Conservation (phyloP, 1,140 invertebrate genomes). For the Brachionus plicatilis region DNA sequence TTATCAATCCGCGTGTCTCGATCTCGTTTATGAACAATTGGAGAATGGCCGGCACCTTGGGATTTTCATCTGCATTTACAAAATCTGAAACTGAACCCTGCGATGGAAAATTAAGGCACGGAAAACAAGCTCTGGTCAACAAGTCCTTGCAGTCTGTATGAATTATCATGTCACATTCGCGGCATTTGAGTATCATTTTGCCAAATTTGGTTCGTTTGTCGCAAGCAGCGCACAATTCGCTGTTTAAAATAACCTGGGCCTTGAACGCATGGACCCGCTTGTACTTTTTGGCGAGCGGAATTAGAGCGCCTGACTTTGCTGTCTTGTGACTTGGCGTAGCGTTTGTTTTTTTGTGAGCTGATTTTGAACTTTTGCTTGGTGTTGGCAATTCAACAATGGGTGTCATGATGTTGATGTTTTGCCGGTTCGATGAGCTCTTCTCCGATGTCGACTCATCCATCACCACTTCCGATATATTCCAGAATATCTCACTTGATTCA, state of each 20-base stretch:
- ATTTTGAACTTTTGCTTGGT: background rate
- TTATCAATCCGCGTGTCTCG: conserved; percentile 21
- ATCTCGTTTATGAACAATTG: conserved; percentile 30
- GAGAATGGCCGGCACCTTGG: conserved; percentile 14
- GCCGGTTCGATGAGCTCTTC: background rate
- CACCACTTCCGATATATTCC: conserved; percentile 28
- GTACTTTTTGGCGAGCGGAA: conserved; percentile 26
- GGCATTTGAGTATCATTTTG: conserved; percentile 27
- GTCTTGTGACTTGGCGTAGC: background rate
- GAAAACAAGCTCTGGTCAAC: conserved; percentile 2
- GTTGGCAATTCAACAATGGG: conserved; percentile 29
- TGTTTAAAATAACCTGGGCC: conserved; percentile 30
- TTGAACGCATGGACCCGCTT: conserved; percentile 10
- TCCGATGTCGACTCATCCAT: conserved; percentile 14
- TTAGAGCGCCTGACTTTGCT: background rate
- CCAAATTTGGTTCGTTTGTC: conserved; percentile 33
- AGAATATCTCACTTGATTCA: conserved; percentile 32
- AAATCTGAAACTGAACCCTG: conserved; percentile 29
- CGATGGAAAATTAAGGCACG: background rate
- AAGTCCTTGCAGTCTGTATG: conserved; percentile 39
- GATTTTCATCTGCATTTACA: background rate
- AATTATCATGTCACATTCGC: conserved; percentile 1
- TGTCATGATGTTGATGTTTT: conserved; percentile 28
- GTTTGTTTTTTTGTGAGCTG: conserved; percentile 13
- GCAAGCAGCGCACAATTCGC: conserved; percentile 15